These are phyloP conservation scores for Excalfactoria chinensis DNA, from an alignment of 2,113 vertebrate species.

Conservation along the genomic window DNA sequence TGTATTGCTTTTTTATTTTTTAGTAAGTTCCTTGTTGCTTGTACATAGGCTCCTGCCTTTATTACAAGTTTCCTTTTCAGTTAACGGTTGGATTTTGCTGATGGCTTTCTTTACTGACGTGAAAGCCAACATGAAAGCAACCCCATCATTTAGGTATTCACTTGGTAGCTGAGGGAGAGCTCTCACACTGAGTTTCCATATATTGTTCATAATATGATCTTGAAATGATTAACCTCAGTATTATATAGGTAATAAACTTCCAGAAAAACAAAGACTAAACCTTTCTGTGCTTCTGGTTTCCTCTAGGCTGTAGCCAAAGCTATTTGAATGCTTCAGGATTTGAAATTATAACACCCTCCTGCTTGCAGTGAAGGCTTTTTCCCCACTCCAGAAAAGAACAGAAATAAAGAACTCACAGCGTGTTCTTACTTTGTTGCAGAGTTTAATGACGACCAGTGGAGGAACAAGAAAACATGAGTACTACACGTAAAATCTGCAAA, in stretches of 20 bases:
- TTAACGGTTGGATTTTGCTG: not conserved
- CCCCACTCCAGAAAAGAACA: constrained; percentile 1
- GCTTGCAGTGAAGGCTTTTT: not conserved
- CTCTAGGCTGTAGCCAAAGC: constrained; percentile 25
- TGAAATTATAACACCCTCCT: constrained; percentile 22
- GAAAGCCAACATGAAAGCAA: not conserved
- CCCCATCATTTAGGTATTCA: not conserved
- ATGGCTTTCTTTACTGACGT: not conserved
- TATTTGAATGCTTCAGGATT: constrained; percentile 42
- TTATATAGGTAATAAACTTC: not conserved
- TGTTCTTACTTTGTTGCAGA: constrained; percentile 28
- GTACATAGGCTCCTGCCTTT: not conserved
- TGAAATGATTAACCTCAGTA: not conserved
- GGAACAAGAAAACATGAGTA: not conserved
- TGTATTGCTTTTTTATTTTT: not conserved
- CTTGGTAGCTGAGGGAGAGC: not conserved
- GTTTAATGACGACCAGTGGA: constrained; percentile 29
- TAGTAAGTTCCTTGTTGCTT: not conserved
- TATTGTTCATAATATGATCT: not conserved
- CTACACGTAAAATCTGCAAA: constrained; percentile 43
- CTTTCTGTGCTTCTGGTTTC: constrained; percentile 4
- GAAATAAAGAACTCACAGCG: constrained; percentile 47
- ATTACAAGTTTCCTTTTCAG: not conserved
- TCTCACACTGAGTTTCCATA: not conserved
- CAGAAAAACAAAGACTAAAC: not conserved